Base-by-base conservation (phyloP, 92 coral and sea anemone genomes). In the Actinernus sp. region DNA sequence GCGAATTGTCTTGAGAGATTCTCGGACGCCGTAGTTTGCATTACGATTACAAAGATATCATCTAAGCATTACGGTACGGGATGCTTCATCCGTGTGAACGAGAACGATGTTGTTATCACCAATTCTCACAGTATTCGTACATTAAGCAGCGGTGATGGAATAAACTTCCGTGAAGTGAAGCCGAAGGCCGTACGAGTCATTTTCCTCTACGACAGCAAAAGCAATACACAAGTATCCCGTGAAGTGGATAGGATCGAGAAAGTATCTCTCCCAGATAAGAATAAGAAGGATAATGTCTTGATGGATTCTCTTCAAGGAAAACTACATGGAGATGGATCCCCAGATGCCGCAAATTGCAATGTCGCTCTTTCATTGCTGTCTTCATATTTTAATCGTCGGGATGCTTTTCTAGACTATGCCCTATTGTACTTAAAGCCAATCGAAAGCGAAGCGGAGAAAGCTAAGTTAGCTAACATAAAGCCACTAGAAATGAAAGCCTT, bases 191-290 rank as follows among this genome's bases (percentile, higher is more conserved):
- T 70, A 2, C 10, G 57, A 8, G 57, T 58, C 19, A 9, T 2
- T 8, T 58, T 11, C 9, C 34, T 55, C 31, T 30, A 70, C 34
- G 11, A 57, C 13, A 58, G 23, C 27, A 31, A 51, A 26, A n/a
- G 23, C 14, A 25, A 6, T 28, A 23, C 2, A 22, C 78, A 70
- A 38, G 48, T 57, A 26, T 19, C 56, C 31, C 70, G 55, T 19
- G 32, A 70, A 19, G 78, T 70, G 27, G 21, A 23, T 8, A 58
- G 78, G 34, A 70, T 70, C 33, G 67, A 41, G 10, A 70, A 26
- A 16, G 36, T 22, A 1, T 70, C 78, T 9, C 70, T 28, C 12
- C 78, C 78, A 22, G 71, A 58, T 36, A 55, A 70, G 33, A 43
- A 70, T 22, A 70, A 70, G 34, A 40, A 19, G 29, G 63, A 70